Evolutionary conservation across 2,797 vertebrate genomes (phyloP), one percentile per base, ranked within the genome.

Genomic region (Halcyon smyrnensis): DNA sequence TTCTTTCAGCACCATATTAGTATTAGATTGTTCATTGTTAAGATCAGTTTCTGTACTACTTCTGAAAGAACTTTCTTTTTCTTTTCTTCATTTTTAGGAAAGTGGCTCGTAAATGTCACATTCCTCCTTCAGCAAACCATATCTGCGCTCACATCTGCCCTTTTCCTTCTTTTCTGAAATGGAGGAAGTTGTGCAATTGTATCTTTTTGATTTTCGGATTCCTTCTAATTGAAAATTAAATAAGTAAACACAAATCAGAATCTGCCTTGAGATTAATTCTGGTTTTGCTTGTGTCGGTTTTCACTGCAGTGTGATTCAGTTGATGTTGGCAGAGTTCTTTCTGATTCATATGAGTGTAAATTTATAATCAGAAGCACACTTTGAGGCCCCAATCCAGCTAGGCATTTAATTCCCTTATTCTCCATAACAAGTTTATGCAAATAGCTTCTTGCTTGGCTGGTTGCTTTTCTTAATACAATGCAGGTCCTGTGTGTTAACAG

Each of bases 391-490:
- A 54, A 6, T 68, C 73, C 73, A 80, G 63, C 54, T 86, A 86
- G 89, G 87, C 45, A 41, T 79, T 89, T 91, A 91, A 91, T 90
- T 92, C 69, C 65, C 65, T 64, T 77, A 45, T 77, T 81, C 70
- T 65, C 75, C 13, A 5, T 84, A 73, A 89, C 64, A 87, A 51
- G 60, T 90, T 92, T 92, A 84, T 94, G 86, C 83, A 92, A 77
- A 94, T 84, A 28, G 27, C 60, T 36, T 80, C 78, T 69, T 84
- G 87, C 70, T 81, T 94, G 83, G 54, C 51, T 87, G 77, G 13
- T 71, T 68, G 27, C 1, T 43, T 67, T 68, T 83, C 73, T 71
- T 91, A 79, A 83, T 27, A 13, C 15, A 73, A n/a, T 63, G 68
- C 64, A 39, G 63, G 41, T 56, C 53, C 57, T 50, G 67, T 15